These are phyloP conservation scores for Cariama cristata DNA, from an alignment of 2,113 vertebrate species.

Conservation along the genomic window DNA sequence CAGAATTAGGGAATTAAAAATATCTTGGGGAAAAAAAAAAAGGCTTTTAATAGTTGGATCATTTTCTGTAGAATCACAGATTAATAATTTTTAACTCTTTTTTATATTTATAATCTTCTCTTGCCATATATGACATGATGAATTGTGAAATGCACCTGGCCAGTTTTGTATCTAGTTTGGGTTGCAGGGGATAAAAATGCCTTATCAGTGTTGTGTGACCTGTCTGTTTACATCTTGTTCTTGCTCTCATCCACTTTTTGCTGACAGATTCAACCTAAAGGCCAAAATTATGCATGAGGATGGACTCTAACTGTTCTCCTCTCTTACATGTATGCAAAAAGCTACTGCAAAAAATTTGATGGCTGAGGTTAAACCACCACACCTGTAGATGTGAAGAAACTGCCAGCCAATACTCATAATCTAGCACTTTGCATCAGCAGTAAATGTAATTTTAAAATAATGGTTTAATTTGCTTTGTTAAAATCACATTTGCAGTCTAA, in stretches of 20 bases:
- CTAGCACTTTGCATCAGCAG: not conserved
- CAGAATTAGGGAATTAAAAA: not conserved
- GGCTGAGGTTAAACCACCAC: no score
- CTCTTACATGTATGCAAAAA: not conserved
- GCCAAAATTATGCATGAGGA: not conserved
- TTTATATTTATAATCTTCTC: not conserved
- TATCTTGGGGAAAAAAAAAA: not conserved
- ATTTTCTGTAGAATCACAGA: not conserved
- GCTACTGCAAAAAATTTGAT: not conserved
- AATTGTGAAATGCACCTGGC: not conserved
- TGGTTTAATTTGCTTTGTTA: not conserved
- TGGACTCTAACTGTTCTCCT: not conserved
- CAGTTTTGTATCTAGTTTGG: not conserved
- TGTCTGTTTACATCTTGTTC: not conserved
- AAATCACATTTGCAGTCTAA: not conserved
- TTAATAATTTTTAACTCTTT: not conserved
- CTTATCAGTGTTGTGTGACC: not conserved
- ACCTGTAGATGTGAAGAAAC: not conserved
- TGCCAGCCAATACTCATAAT: not conserved
- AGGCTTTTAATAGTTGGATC: not conserved
- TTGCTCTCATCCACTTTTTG: not conserved
- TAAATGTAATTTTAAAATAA: constrained; percentile 18
- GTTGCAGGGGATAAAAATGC: not conserved
- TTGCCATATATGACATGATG: not conserved
- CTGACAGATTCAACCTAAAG: not conserved